These are phyloP conservation scores for Drosophila aff. DNA, from an alignment of 1,140 invertebrate species.

Conservation along the genomic window DNA sequence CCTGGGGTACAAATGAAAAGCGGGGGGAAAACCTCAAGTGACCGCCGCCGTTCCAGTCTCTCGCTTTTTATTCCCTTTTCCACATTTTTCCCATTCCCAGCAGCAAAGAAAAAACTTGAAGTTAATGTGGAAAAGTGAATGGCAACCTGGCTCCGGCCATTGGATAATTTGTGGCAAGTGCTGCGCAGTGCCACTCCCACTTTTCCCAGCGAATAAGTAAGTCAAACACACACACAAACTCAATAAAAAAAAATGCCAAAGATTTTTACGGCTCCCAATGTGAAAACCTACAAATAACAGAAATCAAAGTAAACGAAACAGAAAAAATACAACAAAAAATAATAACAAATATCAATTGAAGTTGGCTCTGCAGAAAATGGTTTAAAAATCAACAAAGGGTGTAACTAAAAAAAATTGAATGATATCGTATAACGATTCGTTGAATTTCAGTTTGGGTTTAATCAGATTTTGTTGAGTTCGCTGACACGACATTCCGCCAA, in stretches of 20 bases:
- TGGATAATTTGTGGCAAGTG: conserved; percentile 64
- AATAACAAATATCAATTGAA: conserved; percentile 44
- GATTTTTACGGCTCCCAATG: conserved; percentile 5
- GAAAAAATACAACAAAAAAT: conserved; percentile 11
- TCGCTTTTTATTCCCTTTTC: conserved; percentile 18
- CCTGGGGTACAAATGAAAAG: conserved; percentile 14
- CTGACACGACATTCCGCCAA: conserved; percentile 31
- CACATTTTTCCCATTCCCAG: conserved; percentile 11
- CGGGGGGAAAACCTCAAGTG: conserved; percentile 47
- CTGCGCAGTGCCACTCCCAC: conserved; percentile 43
- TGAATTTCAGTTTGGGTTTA: conserved; percentile 32
- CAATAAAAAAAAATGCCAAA: conserved; percentile 54
- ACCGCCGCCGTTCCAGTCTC: conserved; percentile 39
- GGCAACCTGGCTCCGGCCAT: conserved; percentile 49
- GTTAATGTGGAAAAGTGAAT: conserved; percentile 63
- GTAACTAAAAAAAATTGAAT: conserved; percentile 12
- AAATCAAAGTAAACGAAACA: conserved; percentile 12
- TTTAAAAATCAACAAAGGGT: conserved; percentile 23
- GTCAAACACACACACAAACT: conserved; percentile 37
- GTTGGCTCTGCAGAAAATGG: conserved; percentile 16
- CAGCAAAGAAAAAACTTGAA: conserved; percentile 16
- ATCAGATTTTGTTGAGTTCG: conserved; percentile 37
- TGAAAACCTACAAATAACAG: conserved; percentile 16
- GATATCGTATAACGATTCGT: conserved; percentile 49
- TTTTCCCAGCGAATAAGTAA: conserved; percentile 30